Conservation (phyloP, 2,888 invertebrate genomes). For the Phyllotreta cruciferae region DNA sequence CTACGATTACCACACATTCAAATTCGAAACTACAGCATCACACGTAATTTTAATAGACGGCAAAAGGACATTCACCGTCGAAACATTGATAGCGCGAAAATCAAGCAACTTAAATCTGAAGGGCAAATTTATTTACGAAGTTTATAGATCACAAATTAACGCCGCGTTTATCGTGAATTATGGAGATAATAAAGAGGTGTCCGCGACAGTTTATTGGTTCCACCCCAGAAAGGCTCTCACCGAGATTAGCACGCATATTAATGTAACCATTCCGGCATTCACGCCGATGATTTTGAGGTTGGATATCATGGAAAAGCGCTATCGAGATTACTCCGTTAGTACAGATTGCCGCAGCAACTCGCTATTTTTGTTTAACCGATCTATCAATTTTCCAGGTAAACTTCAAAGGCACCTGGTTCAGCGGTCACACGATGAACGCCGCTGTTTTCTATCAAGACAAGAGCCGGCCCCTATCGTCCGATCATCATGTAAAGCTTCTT, state of each 20-base stretch:
- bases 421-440: conserved; percentile 73
- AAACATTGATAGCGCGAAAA: conserved; percentile 70
- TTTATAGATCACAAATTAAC: conserved; percentile 65
- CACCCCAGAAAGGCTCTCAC: conserved; percentile 73
- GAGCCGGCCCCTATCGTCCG: conserved; percentile 69
- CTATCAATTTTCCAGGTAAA: conserved; percentile 65
- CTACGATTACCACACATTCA: conserved; percentile 66
- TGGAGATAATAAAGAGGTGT: conserved; percentile 68
- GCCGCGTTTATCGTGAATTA: conserved; percentile 63
- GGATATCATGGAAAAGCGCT: conserved; percentile 72
- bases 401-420: conserved; percentile 80
- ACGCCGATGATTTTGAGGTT: conserved; percentile 72
- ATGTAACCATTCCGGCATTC: conserved; percentile 77
- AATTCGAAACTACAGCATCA: conserved; percentile 65
- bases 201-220: conserved; percentile 65
- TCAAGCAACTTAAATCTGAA: conserved; percentile 73
- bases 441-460: conserved; percentile 79
- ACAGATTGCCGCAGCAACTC: conserved; percentile 7
- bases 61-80: conserved; percentile 66
- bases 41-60: conserved; percentile 61
- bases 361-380: conserved; percentile 6
- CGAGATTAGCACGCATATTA: conserved; percentile 73
- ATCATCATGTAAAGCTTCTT: conserved; percentile 70
- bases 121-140: conserved; percentile 63
- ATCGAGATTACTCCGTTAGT: conserved; percentile 73